Conservation (phyloP, 2,797 vertebrate genomes). For the Nyctibius grandis region DNA sequence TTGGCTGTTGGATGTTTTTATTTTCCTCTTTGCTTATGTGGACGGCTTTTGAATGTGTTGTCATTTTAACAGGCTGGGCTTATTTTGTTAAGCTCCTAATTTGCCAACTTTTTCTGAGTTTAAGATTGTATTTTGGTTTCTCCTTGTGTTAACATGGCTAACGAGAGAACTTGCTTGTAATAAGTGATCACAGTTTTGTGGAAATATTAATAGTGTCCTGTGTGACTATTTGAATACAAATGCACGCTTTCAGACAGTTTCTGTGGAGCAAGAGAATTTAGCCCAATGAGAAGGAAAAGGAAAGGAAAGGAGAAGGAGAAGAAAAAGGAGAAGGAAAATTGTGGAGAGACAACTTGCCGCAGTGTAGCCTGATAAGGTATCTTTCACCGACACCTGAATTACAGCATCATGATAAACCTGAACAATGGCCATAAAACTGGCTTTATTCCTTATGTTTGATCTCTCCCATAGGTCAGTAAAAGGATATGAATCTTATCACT, state of each 20-base stretch:
- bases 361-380: not conserved
- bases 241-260: not conserved
- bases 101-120: not conserved
- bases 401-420: not conserved
- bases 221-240: not conserved
- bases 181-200: not conserved
- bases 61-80: not conserved
- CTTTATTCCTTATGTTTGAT: conserved; percentile 1
- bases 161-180: not conserved
- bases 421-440: not conserved
- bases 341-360: not conserved
- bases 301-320: not conserved
- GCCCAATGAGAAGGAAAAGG: not conserved
- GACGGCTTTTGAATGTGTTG: not conserved
- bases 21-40: not conserved
- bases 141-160: not conserved
- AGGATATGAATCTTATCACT: not conserved
- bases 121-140: not conserved
- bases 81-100: not conserved
- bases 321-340: not conserved
- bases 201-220: not conserved
- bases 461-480: not conserved
- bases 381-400: not conserved
- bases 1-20: not conserved
- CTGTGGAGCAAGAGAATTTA: not conserved